Evolutionary conservation across 1,140 invertebrate genomes (phyloP).

Genomic region (Anastrepha obliqua): DNA sequence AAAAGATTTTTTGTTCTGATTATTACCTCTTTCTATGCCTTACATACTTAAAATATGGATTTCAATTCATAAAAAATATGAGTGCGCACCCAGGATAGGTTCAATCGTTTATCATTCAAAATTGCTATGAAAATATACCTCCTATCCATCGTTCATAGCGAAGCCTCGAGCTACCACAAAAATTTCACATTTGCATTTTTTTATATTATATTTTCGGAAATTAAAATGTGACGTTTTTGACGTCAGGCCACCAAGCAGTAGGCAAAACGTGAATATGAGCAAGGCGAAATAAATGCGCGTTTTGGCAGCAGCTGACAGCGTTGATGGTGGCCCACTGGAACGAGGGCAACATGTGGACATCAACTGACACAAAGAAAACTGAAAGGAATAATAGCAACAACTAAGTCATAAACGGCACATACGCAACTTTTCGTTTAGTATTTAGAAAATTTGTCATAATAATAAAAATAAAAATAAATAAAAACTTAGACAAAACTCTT

Average conservation of each 20-base stretch:
- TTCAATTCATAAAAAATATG: too few species aligned
- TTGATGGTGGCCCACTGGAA: constrained; percentile 26
- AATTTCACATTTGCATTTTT: too few species aligned
- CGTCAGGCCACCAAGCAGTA: constrained; percentile 5
- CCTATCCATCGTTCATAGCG: too few species aligned
- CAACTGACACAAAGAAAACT: neutral
- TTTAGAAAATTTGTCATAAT: neutral
- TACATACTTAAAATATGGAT: too few species aligned
- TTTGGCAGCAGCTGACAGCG: neutral
- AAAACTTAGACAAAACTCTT: too few species aligned
- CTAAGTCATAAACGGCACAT: neutral
- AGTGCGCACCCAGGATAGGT: too few species aligned
- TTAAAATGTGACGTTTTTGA: neutral
- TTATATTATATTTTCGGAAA: too few species aligned
- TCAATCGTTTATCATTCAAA: too few species aligned
- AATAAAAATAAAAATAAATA: neutral
- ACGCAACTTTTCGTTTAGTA: neutral
- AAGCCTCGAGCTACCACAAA: too few species aligned
- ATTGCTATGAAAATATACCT: too few species aligned
- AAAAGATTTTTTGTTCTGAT: too few species aligned
- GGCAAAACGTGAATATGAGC: neutral
- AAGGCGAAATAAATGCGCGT: neutral
- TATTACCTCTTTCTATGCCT: too few species aligned
- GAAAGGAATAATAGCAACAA: neutral
- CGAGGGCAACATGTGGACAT: neutral